Evolutionary conservation across 2,888 invertebrate species (phyloP), one percentile per base, ranked within the genome.

Genomic region (Volucella inflata): DNA sequence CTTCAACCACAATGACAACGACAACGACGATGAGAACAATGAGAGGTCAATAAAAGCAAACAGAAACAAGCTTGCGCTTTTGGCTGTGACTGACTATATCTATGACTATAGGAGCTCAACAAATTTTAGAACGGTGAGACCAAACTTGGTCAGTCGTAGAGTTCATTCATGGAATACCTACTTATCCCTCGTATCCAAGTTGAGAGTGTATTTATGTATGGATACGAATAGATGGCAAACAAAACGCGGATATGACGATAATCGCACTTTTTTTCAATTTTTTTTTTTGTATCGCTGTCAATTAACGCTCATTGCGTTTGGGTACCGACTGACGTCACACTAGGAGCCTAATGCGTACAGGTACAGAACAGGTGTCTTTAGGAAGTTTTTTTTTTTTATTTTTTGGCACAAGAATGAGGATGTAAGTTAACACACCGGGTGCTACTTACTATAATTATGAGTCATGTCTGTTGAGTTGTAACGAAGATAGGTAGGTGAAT

Each of bases 191-290:
- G 51, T 36, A n/a, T 65, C 10, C 3, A 12, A 17, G 10, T 3
- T 21, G n/a, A 10, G 21, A 10, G 16, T 14, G 40, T 8, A 30
- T 30, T 30, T 6, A 30, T 30, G 4, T 30, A 30, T 30, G 6
- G n/a, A n/a, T n/a, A n/a, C n/a, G n/a, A n/a, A n/a, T 30, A 30
- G 6, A 30, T 53, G 8, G 16, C 21, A 11, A 67, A 12, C 53
- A 50, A 60, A 16, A 68, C 36, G 53, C 79, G 83, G 83, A 79
- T 75, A 38, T 79, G 79, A 84, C 74, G 74, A 3, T 64, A 74
- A 70, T 75, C 36, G 62, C 3, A 59, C n/a, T 44, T 48, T 36
- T 62, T 42, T 44, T 2, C 36, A 48, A 2, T 14, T 46, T n/a
- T 21, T 42, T n/a, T 65, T 42, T 16, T 14, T 50, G 42, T 40